phyloP scores from a whole-genome alignment of 2,113 vertebrate species.

The Leiothrix lutea region DNA sequence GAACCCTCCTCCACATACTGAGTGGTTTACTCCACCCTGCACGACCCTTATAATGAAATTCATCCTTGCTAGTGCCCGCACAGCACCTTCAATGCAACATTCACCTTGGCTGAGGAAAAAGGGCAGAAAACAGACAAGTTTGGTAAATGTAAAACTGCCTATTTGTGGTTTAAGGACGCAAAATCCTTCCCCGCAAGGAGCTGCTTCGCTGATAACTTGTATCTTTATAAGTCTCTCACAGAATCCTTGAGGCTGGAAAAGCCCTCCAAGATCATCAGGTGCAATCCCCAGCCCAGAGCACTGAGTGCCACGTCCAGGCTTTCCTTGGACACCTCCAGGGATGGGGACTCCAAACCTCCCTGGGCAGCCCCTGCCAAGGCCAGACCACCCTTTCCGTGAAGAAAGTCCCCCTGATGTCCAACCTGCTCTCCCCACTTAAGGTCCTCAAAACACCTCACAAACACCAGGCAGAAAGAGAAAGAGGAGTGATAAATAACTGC shows the following conservation, averaged over 20 bases:
- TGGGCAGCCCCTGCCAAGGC: background rate
- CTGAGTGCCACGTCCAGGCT: fast-evolving
- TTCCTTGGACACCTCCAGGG: background rate
- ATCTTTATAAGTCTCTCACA: background rate
- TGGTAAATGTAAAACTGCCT: background rate
- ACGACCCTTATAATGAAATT: background rate
- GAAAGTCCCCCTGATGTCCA: background rate
- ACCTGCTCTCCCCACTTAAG: background rate
- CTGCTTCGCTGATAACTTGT: background rate
- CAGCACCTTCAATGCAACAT: fast-evolving
- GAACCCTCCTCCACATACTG: background rate
- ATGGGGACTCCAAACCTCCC: background rate
- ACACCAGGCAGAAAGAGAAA: background rate
- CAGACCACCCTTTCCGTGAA: no score
- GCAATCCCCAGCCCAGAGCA: background rate
- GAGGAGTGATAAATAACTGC: background rate
- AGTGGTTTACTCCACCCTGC: background rate
- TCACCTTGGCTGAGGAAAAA: fast-evolving
- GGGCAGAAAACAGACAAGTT: background rate
- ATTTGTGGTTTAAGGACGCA: background rate
- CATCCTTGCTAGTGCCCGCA: background rate
- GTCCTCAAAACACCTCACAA: background rate
- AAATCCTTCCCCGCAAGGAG: background rate
- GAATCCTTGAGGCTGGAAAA: background rate
- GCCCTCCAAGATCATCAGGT: background rate